phyloP scores from a whole-genome alignment of 2,888 invertebrate genomes.

The Didymodactylos carnosus region DNA sequence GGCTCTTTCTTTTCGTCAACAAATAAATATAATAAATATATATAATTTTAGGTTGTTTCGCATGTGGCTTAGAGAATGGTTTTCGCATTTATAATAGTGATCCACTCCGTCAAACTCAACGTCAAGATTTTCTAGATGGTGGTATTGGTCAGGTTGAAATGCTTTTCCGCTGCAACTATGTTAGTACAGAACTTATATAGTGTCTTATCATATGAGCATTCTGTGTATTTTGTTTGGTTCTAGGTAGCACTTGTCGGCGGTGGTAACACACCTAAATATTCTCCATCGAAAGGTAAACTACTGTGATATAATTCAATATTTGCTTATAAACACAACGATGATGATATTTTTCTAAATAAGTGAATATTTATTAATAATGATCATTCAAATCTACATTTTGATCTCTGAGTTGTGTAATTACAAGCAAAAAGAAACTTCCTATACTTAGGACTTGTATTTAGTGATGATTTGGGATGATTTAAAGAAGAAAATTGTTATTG shows the following conservation, averaged over 20 bases:
- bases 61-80: constrained; percentile 85
- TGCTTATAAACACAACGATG: background rate
- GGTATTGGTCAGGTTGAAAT: constrained; percentile 86
- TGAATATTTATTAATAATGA: too few relatives aligned
- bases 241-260: constrained; percentile 90
- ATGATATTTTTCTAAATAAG: too few relatives aligned
- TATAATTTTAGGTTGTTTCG: constrained; percentile 90
- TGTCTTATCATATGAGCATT: too few relatives aligned
- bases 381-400: background rate
- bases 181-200: too few relatives aligned
- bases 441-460: constrained; percentile 26
- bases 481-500: constrained; percentile 77
- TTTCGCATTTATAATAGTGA: constrained; percentile 90
- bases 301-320: too few relatives aligned
- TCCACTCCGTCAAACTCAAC: constrained; percentile 83
- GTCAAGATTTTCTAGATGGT: constrained; percentile 76
- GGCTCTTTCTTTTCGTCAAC: too few relatives aligned
- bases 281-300: constrained; percentile 56
- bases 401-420: background rate
- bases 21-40: too few relatives aligned
- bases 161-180: constrained; percentile 75
- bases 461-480: constrained; percentile 96
- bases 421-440: too few relatives aligned
- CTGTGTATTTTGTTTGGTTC: too few relatives aligned
- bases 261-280: constrained; percentile 70